phyloP scores from a whole-genome alignment of 2,888 invertebrate genomes.

The Thymelicus sylvestris region DNA sequence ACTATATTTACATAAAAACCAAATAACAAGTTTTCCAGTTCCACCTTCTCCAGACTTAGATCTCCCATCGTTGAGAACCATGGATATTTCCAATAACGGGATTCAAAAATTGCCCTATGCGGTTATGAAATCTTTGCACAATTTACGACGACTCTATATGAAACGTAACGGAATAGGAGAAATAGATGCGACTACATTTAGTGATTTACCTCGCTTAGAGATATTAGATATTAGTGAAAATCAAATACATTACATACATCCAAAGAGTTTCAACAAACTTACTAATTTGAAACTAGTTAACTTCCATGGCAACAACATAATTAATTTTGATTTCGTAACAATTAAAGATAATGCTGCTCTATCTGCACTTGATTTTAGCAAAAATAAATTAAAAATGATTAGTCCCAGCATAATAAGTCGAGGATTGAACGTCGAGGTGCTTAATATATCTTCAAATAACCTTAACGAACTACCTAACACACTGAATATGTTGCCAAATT shows the following conservation, averaged over 20 bases:
- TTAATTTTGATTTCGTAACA: slow-evolving; percentile 87
- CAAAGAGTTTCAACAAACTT: slow-evolving; percentile 87
- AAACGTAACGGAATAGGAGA: slow-evolving; percentile 89
- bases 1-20: slow-evolving; percentile 88
- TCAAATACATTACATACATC: slow-evolving; percentile 87
- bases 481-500: slow-evolving; percentile 87
- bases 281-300: slow-evolving; percentile 88
- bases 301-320: slow-evolving; percentile 90
- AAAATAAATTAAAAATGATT: slow-evolving; percentile 89
- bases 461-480: slow-evolving; percentile 89
- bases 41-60: slow-evolving; percentile 88
- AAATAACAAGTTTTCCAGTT: slow-evolving; percentile 87
- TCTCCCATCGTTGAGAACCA: slow-evolving; percentile 88
- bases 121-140: slow-evolving; percentile 87
- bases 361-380: slow-evolving; percentile 89
- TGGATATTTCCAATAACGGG: slow-evolving; percentile 91
- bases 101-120: slow-evolving; percentile 88
- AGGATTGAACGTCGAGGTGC: slow-evolving; percentile 87
- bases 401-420: slow-evolving; percentile 86
- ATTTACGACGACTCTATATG: slow-evolving; percentile 88
- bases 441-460: slow-evolving; percentile 92
- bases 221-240: slow-evolving; percentile 90
- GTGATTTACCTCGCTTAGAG: slow-evolving; percentile 89
- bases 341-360: slow-evolving; percentile 87
- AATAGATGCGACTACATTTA: slow-evolving; percentile 88